A percentile compares a stretch with the other conserved stretches of the same genome.
These are phyloP conservation scores for Bubo bubo DNA, from an alignment of 2,113 vertebrate genomes.

Conservation along the genomic window DNA sequence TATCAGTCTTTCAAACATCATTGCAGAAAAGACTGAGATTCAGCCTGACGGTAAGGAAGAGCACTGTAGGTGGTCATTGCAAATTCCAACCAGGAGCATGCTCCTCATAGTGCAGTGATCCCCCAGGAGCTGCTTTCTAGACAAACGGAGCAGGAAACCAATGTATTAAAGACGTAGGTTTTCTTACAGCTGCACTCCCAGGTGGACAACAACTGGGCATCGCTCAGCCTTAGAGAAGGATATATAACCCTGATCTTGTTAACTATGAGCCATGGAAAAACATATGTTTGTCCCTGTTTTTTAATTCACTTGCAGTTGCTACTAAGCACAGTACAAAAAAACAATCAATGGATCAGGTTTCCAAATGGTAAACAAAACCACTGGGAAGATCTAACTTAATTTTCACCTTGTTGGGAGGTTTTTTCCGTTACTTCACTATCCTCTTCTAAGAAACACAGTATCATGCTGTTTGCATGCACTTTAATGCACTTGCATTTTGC, in stretches of 20 bases:
- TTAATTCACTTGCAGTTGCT: not conserved
- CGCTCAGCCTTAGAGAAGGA: not conserved
- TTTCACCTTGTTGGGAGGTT: not conserved
- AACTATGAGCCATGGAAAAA: constrained; percentile 57
- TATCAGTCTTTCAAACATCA: not conserved
- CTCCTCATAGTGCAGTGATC: not conserved
- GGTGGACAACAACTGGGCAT: not conserved
- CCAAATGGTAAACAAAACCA: constrained; percentile 17
- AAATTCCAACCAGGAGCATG: not conserved
- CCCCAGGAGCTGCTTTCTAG: not conserved
- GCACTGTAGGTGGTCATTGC: not conserved
- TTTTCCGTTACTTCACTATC: not conserved
- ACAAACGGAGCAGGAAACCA: not conserved
- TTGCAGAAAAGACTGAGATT: not conserved
- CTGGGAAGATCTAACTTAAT: not conserved
- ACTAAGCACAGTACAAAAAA: not conserved
- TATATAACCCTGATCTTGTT: not conserved
- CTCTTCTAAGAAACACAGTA: not conserved
- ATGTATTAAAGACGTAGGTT: not conserved
- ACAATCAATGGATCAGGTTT: not conserved
- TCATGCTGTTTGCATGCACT: not conserved
- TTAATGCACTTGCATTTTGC: not conserved
- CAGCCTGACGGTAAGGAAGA: not conserved
- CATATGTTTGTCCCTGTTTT: not conserved
- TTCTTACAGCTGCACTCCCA: not conserved